phyloP scores from a whole-genome alignment of 2,797 vertebrate genomes.

The Dromococcyx pavoninus region DNA sequence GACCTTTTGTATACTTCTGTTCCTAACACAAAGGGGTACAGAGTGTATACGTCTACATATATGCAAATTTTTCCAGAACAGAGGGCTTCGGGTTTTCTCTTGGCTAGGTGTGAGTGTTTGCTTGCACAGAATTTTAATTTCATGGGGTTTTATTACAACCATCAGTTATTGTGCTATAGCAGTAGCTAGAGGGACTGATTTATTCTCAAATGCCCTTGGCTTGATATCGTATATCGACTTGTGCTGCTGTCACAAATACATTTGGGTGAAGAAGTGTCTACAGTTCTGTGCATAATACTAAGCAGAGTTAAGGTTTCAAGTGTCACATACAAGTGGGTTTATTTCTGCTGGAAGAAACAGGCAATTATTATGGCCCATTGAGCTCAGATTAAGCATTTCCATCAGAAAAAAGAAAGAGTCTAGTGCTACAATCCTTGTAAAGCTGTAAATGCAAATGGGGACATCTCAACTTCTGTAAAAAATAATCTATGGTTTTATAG shows the following conservation, averaged over 20 bases:
- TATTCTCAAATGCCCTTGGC: slow-evolving; percentile 41
- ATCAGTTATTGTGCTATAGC: slow-evolving; percentile 29
- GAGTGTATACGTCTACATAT: too few relatives aligned
- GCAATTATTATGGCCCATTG: slow-evolving; percentile 64
- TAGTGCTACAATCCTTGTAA: slow-evolving; percentile 44
- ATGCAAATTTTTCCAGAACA: not conserved
- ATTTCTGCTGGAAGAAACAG: slow-evolving; percentile 53
- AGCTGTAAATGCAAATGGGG: slow-evolving; percentile 56
- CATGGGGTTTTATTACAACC: slow-evolving; percentile 45
- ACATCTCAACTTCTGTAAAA: slow-evolving; percentile 39
- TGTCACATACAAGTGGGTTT: slow-evolving; percentile 54
- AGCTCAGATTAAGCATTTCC: slow-evolving; percentile 62
- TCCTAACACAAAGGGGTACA: not conserved
- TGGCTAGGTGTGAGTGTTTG: not conserved
- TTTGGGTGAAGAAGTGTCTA: slow-evolving; percentile 39
- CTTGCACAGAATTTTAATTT: slow-evolving; percentile 55
- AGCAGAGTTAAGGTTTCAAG: slow-evolving; percentile 55
- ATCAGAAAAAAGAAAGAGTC: not conserved
- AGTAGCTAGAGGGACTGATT: slow-evolving; percentile 36
- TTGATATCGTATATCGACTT: slow-evolving; percentile 46
- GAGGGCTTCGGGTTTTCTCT: not conserved
- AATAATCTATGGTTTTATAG: slow-evolving; percentile 21
- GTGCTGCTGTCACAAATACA: slow-evolving; percentile 48
- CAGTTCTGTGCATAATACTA: not conserved
- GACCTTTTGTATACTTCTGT: not conserved